These are phyloP conservation scores for Bradypodion pumilum DNA, from an alignment of 2,797 vertebrate genomes.

Conservation along the genomic window DNA sequence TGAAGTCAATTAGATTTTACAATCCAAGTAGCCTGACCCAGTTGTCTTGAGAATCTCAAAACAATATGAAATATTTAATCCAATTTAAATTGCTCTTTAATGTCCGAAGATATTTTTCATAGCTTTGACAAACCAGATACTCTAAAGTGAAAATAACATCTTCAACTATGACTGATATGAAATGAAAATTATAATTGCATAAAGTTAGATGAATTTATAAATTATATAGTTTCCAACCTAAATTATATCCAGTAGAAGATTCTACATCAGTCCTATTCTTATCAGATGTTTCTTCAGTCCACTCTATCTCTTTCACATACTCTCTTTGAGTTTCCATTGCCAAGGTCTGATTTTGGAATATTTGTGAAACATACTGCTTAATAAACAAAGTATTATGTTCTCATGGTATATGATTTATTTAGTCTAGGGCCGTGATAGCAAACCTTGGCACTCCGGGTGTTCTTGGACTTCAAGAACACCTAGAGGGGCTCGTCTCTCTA, in stretches of 20 bases:
- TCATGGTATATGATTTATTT: neutral
- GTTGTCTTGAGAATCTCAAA: neutral
- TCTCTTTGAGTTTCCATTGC: too few species aligned
- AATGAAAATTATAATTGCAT: neutral
- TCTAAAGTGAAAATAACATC: neutral
- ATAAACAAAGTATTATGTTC: neutral
- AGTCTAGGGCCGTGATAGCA: too few species aligned
- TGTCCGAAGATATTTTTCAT: neutral
- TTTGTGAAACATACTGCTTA: neutral
- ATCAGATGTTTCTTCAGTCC: neutral
- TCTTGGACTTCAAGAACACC: too few species aligned
- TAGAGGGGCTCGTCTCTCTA: too few species aligned
- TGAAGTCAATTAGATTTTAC: neutral
- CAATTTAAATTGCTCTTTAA: conserved; percentile 3
- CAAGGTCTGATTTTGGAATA: neutral
- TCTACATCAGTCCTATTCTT: neutral
- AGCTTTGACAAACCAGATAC: neutral
- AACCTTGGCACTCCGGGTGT: too few species aligned
- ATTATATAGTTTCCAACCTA: neutral
- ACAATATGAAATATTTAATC: neutral
- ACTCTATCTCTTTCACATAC: too few species aligned
- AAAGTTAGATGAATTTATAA: neutral
- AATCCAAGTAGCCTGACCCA: neutral
- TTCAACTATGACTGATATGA: neutral
- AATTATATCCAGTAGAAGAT: neutral